These are phyloP conservation scores for Caenorhabditis imperialis DNA, from an alignment of 2,888 invertebrate genomes.

Conservation along the genomic window DNA sequence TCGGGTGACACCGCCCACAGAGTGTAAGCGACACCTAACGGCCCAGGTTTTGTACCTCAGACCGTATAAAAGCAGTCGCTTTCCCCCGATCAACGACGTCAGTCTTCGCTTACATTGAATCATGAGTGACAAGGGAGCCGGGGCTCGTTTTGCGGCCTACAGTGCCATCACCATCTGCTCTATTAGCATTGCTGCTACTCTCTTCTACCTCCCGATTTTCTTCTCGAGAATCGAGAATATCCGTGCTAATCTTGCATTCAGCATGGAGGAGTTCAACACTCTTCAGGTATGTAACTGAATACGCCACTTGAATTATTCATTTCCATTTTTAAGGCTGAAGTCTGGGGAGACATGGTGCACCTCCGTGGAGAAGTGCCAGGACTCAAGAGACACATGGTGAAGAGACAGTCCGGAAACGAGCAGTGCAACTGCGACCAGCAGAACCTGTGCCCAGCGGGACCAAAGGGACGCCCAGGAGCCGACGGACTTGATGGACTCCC, in stretches of 20 bases:
- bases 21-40: constrained; percentile 51
- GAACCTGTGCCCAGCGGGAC: constrained; percentile 64
- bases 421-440: constrained; percentile 61
- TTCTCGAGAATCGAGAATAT: constrained; percentile 56
- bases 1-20: constrained; percentile 37
- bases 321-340: constrained; percentile 62
- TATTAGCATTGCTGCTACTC: constrained; percentile 56
- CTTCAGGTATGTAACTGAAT: constrained; percentile 52
- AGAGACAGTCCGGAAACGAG: constrained; percentile 53
- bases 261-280: constrained; percentile 64
- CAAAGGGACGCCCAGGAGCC: constrained; percentile 73
- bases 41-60: constrained; percentile 31
- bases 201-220: constrained; percentile 59
- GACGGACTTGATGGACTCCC: constrained; percentile 76
- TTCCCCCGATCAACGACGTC: constrained; percentile 18
- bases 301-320: background rate
- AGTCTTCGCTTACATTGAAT: constrained; percentile 13
- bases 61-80: constrained; percentile 37
- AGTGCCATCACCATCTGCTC: constrained; percentile 58
- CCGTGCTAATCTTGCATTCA: constrained; percentile 52
- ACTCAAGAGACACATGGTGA: constrained; percentile 47
- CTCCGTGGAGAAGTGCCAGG: constrained; percentile 46
- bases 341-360: constrained; percentile 62
- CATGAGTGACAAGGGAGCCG: constrained; percentile 43
- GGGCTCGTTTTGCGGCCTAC: constrained; percentile 57